Evolutionary conservation across 2,888 invertebrate species (phyloP).

Genomic region (Harpagoxenus sublaevis): DNA sequence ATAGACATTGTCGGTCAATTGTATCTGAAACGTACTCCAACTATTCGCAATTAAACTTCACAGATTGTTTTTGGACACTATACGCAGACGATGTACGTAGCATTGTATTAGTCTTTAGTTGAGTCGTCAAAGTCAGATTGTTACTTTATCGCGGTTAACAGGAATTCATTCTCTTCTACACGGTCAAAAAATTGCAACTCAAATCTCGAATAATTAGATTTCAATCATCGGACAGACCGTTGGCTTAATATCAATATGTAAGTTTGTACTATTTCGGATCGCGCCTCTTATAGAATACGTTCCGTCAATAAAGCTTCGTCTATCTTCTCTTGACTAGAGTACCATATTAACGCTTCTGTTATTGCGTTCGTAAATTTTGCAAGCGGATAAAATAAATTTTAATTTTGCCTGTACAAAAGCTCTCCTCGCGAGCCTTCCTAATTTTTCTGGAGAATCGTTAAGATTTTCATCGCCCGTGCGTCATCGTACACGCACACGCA

Average conservation of each 20-base stretch:
- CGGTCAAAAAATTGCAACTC: neutral
- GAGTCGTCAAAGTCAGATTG: neutral
- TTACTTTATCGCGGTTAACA: neutral
- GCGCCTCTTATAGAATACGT: neutral
- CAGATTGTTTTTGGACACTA: constrained; percentile 46
- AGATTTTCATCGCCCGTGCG: constrained; percentile 39
- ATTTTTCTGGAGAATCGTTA: constrained; percentile 59
- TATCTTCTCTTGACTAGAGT: neutral
- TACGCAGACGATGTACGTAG: neutral
- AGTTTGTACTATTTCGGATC: neutral
- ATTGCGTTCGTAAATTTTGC: constrained; percentile 5
- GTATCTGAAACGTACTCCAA: constrained; percentile 10
- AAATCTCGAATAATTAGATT: neutral
- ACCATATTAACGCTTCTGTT: neutral
- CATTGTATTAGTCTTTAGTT: constrained; percentile 13
- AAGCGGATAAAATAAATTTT: constrained; percentile 54
- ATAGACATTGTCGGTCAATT: constrained; percentile 10
- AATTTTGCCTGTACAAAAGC: constrained; percentile 53
- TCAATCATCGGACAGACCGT: neutral
- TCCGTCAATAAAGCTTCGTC: neutral
- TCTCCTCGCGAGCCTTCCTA: constrained; percentile 50
- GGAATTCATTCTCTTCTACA: neutral
- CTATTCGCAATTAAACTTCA: constrained; percentile 32
- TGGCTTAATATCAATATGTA: neutral
- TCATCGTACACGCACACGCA: constrained; percentile 18